Base-by-base conservation (phyloP, 2,888 invertebrate genomes). In the Drosophila kanekoi region DNA sequence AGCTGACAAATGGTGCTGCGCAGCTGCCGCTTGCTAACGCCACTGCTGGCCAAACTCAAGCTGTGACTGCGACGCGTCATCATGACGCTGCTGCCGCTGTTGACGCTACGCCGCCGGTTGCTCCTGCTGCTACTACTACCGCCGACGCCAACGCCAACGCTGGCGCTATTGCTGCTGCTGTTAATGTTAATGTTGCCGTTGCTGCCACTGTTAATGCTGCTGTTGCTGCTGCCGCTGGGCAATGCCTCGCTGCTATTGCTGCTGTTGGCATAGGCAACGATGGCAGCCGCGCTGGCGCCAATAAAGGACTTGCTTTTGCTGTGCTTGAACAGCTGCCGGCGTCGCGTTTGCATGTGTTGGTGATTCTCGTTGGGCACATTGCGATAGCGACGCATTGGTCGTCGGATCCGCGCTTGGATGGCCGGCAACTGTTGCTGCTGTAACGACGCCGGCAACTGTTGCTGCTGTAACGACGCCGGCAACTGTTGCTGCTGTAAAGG, bases 281-380 rank as follows among this genome's bases (percentile, higher is more conserved):
- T 79, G 10, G 79, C 71, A 8, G 82, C 61, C 0, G 72, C 72
- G 38, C 61, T 69, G 35, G 66, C 40, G 3, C 33, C 51, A 6
- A 72, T 84, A 10, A 61, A 74, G n/a, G 87, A 75, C 33, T 81
- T 87, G 13, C 53, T 45, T 1, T 77, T 84, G 37, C 38, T 60
- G 8, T 60, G 73, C 61, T 79, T 87, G 8, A 83, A 85, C 33
- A 77, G 59, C 45, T 81, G 79, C 0, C 84, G 72, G 1, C 73
- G 76, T 4, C 80, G 86, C 20, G 81, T 80, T 16, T 83, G 83
- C 87, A 86, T 77, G 44, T 83, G 81, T 32, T 82, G 87, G n/a
- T 89, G 85, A 69, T 91, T 91, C 69, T 91, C 91, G 38, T 91
- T 91, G 56, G 91, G 90, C 37, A 91, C 89, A 45, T 91, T 91